A percentile compares a stretch with the other conserved stretches of the same genome.
Evolutionary conservation across 2,797 vertebrate species (phyloP).

Genomic region (Molossus alvarezi): DNA sequence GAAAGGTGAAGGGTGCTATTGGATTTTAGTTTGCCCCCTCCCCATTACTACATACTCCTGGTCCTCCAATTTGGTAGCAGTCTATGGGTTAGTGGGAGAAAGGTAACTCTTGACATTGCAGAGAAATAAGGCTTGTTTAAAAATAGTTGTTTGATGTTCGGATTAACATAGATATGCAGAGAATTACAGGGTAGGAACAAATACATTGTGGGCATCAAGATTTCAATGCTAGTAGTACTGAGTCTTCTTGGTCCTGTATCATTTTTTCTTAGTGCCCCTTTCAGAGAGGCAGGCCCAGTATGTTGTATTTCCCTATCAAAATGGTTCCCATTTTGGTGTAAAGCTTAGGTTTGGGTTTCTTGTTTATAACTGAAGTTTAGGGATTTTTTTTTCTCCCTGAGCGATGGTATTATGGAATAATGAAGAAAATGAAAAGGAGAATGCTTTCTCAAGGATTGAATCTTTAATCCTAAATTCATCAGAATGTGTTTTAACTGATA

Average conservation of each 20-base stretch:
- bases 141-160: neutral
- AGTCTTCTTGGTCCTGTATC: neutral
- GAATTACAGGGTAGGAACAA: neutral
- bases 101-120: neutral
- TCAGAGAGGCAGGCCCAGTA: neutral
- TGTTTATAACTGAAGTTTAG: neutral
- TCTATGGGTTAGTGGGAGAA: neutral
- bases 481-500: slow-evolving; percentile 1
- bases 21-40: neutral
- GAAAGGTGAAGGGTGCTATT: neutral
- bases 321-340: neutral
- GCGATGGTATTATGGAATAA: neutral
- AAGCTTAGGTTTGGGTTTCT: neutral
- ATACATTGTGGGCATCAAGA: neutral
- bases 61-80: neutral
- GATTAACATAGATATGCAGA: neutral
- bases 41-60: accelerated
- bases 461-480: neutral
- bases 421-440: neutral
- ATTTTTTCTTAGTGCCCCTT: neutral
- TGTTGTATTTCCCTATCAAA: neutral
- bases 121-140: neutral
- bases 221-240: neutral
- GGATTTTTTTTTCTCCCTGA: neutral
- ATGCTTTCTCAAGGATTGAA: neutral